Conservation (phyloP, 2,888 invertebrate genomes). For the Agapostemon virescens region DNA sequence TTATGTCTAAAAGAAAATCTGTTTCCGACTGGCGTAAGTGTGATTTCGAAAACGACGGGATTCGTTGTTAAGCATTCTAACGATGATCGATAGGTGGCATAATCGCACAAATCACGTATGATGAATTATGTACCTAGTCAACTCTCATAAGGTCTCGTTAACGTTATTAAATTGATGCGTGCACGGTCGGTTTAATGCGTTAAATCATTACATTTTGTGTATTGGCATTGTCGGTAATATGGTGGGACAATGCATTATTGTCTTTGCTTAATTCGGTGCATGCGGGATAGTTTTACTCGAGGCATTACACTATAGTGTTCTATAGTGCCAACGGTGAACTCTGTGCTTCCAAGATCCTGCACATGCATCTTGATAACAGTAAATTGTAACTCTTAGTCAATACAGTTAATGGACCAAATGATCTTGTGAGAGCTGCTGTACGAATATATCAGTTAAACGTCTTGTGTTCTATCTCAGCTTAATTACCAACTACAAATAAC, state of each 20-base stretch:
- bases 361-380: neutral
- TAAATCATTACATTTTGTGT: neutral
- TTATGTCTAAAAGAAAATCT: too few relatives aligned
- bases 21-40: too few relatives aligned
- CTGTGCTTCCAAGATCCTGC: neutral
- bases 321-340: neutral
- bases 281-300: neutral
- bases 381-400: neutral
- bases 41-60: too few relatives aligned
- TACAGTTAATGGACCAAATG: neutral
- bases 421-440: neutral
- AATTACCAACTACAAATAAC: too few relatives aligned
- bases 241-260: conserved; percentile 15
- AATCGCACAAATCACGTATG: neutral
- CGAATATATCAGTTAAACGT: neutral
- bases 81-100: too few relatives aligned
- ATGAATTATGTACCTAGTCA: too few relatives aligned
- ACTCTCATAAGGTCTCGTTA: neutral
- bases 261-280: neutral
- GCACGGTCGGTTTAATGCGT: neutral
- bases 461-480: too few relatives aligned
- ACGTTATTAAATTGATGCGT: neutral
- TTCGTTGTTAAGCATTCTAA: too few relatives aligned
- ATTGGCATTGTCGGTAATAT: neutral
- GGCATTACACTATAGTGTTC: neutral